These are phyloP conservation scores for Leptinotarsa defecta DNA, from an alignment of 1,140 invertebrate genomes.

Conservation along the genomic window DNA sequence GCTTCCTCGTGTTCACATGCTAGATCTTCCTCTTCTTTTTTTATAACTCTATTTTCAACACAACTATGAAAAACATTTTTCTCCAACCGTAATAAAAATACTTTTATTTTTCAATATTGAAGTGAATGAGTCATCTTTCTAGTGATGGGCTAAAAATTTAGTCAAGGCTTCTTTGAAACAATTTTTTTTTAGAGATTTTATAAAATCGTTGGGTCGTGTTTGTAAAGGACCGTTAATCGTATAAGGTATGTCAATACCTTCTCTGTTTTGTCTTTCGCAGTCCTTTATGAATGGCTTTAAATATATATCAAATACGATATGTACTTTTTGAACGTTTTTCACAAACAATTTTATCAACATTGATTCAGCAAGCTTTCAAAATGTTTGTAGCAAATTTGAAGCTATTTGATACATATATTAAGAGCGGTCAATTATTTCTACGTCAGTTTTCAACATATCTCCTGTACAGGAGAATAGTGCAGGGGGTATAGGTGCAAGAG, in stretches of 20 bases:
- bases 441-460: no score
- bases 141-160: not conserved
- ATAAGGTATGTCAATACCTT: slow-evolving; percentile 16
- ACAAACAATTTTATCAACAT: not conserved
- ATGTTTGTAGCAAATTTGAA: no score
- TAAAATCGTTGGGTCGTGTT: not conserved
- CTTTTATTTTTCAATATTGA: slow-evolving; percentile 25
- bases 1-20: slow-evolving; percentile 35
- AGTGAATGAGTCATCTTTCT: not conserved
- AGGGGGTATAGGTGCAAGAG: no score
- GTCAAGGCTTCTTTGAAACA: no score
- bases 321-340: not conserved
- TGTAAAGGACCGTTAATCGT: not conserved
- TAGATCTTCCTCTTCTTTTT: slow-evolving; percentile 42
- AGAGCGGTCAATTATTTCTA: no score
- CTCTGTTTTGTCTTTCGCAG: slow-evolving; percentile 5
- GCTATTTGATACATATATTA: no score
- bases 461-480: no score
- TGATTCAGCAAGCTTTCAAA: slow-evolving; percentile 6
- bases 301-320: slow-evolving; percentile 18
- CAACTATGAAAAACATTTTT: slow-evolving; percentile 25
- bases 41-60: slow-evolving; percentile 30
- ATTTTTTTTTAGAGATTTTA: no score
- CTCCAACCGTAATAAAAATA: slow-evolving; percentile 41
- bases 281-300: not conserved